Base-by-base conservation (phyloP, 2,888 invertebrate genomes). In the Arge pagana region DNA sequence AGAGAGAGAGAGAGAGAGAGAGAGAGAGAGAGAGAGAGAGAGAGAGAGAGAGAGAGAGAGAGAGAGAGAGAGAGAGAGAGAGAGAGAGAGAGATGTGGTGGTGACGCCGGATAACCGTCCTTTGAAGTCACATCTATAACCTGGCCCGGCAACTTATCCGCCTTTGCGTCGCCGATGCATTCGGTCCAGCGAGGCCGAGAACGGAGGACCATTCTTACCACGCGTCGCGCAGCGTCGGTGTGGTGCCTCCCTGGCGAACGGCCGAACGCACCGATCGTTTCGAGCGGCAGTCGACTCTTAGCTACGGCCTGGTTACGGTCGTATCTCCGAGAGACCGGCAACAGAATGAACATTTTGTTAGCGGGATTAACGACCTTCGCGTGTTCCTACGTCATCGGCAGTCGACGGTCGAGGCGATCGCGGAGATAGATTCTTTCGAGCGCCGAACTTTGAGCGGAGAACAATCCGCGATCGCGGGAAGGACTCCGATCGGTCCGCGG, bases 361-460 rank as follows among this genome's bases (percentile, higher is more conserved):
- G 45, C 45, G 45, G 33, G 33, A 45, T 45, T 35, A 35, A 33
- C 45, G 45, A 35, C 33, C 45, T 45, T 45, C 45, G 33, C 33
- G 33, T n/a, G 33, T 45, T 45, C 33, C 33, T 23, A n/a, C n/a
- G n/a, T n/a, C n/a, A n/a, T n/a, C n/a, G n/a, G n/a, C n/a, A n/a
- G n/a, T n/a, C n/a, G n/a, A n/a, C n/a, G n/a, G n/a, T n/a, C n/a
- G n/a, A n/a, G n/a, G n/a, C n/a, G n/a, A n/a, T n/a, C n/a, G n/a
- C n/a, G n/a, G n/a, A n/a, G n/a, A n/a, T n/a, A n/a, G n/a, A n/a
- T n/a, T n/a, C n/a, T n/a, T n/a, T n/a, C n/a, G n/a, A n/a, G n/a
- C n/a, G n/a, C n/a, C n/a, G n/a, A n/a, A n/a, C n/a, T n/a, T n/a
- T n/a, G n/a, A n/a, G n/a, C n/a, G n/a, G n/a, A n/a, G n/a, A n/a